phyloP scores from a whole-genome alignment of 2,888 invertebrate genomes.

The Athalia cordata region DNA sequence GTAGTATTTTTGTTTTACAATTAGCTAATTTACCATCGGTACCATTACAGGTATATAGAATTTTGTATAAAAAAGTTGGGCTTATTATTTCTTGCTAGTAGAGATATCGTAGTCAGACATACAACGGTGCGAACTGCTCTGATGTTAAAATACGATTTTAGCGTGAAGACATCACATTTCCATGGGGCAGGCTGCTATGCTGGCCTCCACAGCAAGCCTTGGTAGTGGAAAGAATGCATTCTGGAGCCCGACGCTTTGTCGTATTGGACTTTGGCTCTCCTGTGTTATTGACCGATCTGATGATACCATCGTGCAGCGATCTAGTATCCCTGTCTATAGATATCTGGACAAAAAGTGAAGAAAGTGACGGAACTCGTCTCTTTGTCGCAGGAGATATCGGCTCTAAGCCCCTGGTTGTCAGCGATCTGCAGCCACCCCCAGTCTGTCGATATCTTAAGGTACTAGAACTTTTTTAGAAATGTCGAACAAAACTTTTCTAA shows the following conservation, averaged over 20 bases:
- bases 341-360: slow-evolving; percentile 92
- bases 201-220: slow-evolving; percentile 90
- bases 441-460: slow-evolving; percentile 93
- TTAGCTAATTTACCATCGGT: too few relatives aligned
- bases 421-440: slow-evolving; percentile 92
- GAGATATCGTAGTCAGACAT: neutral
- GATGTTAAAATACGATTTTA: slow-evolving; percentile 51
- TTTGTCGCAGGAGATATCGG: slow-evolving; percentile 92
- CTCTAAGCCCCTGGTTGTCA: slow-evolving; percentile 88
- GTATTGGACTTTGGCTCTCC: slow-evolving; percentile 94
- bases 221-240: slow-evolving; percentile 95
- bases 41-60: too few relatives aligned
- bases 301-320: slow-evolving; percentile 88
- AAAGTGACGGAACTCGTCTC: slow-evolving; percentile 88
- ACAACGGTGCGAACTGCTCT: neutral
- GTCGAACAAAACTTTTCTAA: neutral
- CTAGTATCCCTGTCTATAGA: slow-evolving; percentile 91
- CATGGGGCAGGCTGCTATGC: slow-evolving; percentile 86
- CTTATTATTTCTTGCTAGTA: slow-evolving; percentile 17
- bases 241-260: slow-evolving; percentile 93
- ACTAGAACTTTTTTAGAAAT: slow-evolving; percentile 50
- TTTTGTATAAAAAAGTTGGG: slow-evolving; percentile 14
- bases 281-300: slow-evolving; percentile 89
- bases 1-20: too few relatives aligned
- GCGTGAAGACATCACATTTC: slow-evolving; percentile 74